Evolutionary conservation across 2,888 invertebrate genomes (phyloP).

Genomic region (Cataglyphis livida): DNA sequence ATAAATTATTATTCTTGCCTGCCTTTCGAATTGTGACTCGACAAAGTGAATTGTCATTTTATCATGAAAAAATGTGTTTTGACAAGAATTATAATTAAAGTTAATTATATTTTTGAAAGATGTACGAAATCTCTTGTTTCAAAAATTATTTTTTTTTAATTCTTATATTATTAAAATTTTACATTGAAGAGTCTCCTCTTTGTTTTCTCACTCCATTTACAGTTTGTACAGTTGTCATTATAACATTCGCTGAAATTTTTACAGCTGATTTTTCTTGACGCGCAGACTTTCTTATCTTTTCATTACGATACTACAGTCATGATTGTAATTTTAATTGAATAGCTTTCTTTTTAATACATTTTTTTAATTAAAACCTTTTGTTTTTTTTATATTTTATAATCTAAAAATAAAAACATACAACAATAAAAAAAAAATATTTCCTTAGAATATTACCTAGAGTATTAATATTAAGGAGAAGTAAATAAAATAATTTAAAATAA

Average conservation of each 20-base stretch:
- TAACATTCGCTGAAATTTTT: not conserved
- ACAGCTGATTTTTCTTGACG: not conserved
- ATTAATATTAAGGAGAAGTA: not conserved
- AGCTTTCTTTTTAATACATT: not conserved
- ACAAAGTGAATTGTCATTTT: too few relatives aligned
- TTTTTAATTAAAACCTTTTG: not conserved
- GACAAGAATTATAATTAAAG: not conserved
- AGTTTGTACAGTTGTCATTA: not conserved
- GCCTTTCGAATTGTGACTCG: too few relatives aligned
- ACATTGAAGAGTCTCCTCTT: not conserved
- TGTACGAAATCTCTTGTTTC: not conserved
- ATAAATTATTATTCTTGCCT: too few relatives aligned
- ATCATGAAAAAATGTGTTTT: not conserved
- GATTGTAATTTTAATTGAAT: not conserved
- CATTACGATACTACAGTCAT: not conserved
- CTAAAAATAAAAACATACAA: not conserved
- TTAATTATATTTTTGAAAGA: not conserved
- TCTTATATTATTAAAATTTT: not conserved
- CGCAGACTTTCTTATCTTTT: not conserved
- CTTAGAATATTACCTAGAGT: not conserved
- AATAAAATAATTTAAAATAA: not conserved
- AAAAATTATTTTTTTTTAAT: not conserved
- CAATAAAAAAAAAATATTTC: not conserved
- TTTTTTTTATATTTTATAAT: slow-evolving; percentile 1
- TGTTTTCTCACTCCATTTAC: not conserved